Percentiles rank a stretch among this genome's conserved stretches.
These are phyloP conservation scores for Falcunculus frontatus DNA, from an alignment of 2,113 vertebrate genomes.

Conservation along the genomic window DNA sequence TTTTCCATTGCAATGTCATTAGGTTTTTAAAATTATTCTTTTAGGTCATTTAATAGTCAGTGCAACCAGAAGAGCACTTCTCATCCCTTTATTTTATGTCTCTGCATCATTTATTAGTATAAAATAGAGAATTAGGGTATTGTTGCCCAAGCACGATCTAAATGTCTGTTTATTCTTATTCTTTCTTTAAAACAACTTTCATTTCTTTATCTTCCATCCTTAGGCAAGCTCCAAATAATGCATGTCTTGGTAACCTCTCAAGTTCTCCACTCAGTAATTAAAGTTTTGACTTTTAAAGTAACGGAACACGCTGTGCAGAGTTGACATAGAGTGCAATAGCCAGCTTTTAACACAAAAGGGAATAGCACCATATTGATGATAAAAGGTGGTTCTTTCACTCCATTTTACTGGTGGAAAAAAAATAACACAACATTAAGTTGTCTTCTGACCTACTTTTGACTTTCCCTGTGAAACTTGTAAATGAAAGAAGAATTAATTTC, in stretches of 20 bases:
- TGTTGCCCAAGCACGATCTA: neutral
- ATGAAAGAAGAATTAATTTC: neutral
- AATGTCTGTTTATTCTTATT: neutral
- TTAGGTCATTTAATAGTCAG: neutral
- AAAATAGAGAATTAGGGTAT: neutral
- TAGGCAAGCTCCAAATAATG: neutral
- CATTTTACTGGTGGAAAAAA: neutral
- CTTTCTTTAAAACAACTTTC: neutral
- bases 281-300: neutral
- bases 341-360: conserved; percentile 3
- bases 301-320: neutral
- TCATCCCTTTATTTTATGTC: neutral
- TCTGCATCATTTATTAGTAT: neutral
- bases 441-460: neutral
- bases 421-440: neutral
- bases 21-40: neutral
- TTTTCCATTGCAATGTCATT: neutral
- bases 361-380: neutral
- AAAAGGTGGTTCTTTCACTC: neutral
- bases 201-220: neutral
- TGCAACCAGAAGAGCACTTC: neutral
- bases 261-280: neutral
- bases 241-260: neutral
- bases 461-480: neutral
- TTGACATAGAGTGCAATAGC: neutral